Base-by-base conservation (phyloP, 2,888 invertebrate species). In the Drosophila helvetica region DNA sequence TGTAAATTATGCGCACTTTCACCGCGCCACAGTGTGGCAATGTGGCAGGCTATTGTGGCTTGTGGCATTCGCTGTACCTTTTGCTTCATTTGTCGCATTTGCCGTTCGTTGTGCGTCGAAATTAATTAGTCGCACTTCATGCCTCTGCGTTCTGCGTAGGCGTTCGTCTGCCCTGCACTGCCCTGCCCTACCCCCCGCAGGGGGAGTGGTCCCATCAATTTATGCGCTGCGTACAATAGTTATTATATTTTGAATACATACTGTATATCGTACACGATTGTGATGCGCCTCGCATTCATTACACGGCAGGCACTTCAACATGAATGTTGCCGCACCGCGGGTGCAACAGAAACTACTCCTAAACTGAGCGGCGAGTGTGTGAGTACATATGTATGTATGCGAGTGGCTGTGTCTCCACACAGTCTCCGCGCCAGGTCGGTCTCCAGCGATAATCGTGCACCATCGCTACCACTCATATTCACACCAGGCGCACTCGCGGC, bases 1-100 rank as follows among this genome's bases (percentile, higher is more conserved):
- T 83, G 83, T 85, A 81, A 85, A 78, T 84, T 86, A 85, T 81
- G 86, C 84, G 69, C 80, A 85, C 85, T 85, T 85, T 85, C 86
- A 84, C 85, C 86, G 75, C 48, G 45, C 71, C 51, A 17, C 38
- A 53, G 30, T 48, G 50, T 58, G 53, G 42, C 48, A 50, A 7
- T 27, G 27, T 42, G 59, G 38, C 38, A 38, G 38, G 38, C 38
- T 38, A 15, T 38, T 38, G 74, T 68, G 63, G 66, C 22, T 5
- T 22, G 27, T 27, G 63, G 62, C 38, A 76, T 30, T 17, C 12
- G 33, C 15, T n/a, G 42, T 52, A 71, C 75, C 78, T 75, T 77
- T 67, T 54, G 52, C 59, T 54, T 62, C 48, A 52, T 64, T 53
- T 79, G 80, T 75, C 69, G 55, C 27, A 10, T 56, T 59, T 51